A percentile compares a stretch with the other conserved stretches of the same genome.
Conservation (phyloP, 2,888 invertebrate genomes). For the Cerastis rubricosa region DNA sequence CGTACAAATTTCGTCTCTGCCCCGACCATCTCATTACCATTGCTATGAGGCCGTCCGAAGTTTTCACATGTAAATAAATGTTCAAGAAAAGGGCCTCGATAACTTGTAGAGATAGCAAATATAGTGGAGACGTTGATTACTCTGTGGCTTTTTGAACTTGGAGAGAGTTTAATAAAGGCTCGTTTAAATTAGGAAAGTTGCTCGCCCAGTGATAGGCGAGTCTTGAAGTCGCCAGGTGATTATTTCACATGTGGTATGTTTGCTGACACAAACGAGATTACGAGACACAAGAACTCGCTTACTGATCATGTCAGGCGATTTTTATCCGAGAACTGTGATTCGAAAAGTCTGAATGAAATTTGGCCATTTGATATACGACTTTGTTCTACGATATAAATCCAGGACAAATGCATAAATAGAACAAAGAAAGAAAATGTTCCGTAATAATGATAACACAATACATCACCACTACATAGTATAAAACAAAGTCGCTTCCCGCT, state of each 20-base stretch:
- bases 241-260: background rate
- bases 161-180: constrained; percentile 19
- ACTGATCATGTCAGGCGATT: background rate
- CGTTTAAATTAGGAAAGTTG: background rate
- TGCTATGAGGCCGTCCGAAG: constrained; percentile 32
- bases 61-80: constrained; percentile 58
- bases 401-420: too few relatives aligned
- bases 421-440: too few relatives aligned
- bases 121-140: constrained; percentile 39
- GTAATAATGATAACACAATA: too few relatives aligned
- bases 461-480: too few relatives aligned
- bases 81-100: constrained; percentile 46
- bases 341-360: too few relatives aligned
- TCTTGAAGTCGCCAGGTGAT: background rate
- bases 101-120: constrained; percentile 46
- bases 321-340: background rate
- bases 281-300: background rate
- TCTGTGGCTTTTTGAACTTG: constrained; percentile 38
- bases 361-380: too few relatives aligned
- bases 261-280: background rate
- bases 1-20: constrained; percentile 31
- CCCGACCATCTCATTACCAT: constrained; percentile 46
- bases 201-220: too few relatives aligned
- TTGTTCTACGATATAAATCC: too few relatives aligned
- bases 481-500: too few relatives aligned